phyloP scores from a whole-genome alignment of 23 tunicate genomes.

The Aplidium turbinatum region DNA sequence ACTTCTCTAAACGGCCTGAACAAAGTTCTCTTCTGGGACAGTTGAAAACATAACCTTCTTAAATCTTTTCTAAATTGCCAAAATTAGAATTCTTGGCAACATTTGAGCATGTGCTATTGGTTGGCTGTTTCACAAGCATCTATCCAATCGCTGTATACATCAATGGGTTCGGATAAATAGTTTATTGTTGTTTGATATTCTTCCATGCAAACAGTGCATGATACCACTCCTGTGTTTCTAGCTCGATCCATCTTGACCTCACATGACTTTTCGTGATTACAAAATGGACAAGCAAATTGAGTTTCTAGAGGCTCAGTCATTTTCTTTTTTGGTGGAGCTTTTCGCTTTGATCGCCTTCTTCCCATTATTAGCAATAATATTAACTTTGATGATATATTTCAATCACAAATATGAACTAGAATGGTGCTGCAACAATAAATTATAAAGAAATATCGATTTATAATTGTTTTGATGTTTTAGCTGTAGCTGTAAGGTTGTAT shows the following conservation, averaged over 20 bases:
- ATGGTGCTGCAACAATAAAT: too few species aligned
- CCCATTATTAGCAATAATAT: conserved; percentile 61
- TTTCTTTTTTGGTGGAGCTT: conserved; percentile 95
- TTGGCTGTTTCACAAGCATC: conserved; percentile 98
- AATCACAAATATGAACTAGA: too few species aligned
- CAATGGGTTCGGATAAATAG: conserved; percentile 94
- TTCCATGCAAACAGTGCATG: conserved; percentile 98
- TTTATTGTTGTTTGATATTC: conserved; percentile 98
- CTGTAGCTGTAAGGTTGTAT: too few species aligned
- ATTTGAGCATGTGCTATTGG: too few species aligned
- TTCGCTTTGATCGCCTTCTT: conserved; percentile 93
- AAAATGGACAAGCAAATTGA: conserved; percentile 92
- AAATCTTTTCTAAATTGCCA: too few species aligned
- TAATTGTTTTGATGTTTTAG: too few species aligned
- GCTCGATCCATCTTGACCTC: conserved; percentile 96
- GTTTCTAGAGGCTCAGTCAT: conserved; percentile 85
- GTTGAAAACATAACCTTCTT: too few species aligned
- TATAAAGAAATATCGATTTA: too few species aligned
- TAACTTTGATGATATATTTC: too few species aligned
- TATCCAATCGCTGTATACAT: conserved; percentile 98
- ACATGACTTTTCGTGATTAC: conserved; percentile 98
- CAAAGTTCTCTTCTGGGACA: too few species aligned
- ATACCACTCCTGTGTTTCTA: conserved; percentile 77
- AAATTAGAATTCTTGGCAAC: too few species aligned
- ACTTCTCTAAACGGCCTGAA: too few species aligned